These are phyloP conservation scores for Gallinago nigripennis DNA, from an alignment of 2,797 vertebrate genomes.

Conservation along the genomic window DNA sequence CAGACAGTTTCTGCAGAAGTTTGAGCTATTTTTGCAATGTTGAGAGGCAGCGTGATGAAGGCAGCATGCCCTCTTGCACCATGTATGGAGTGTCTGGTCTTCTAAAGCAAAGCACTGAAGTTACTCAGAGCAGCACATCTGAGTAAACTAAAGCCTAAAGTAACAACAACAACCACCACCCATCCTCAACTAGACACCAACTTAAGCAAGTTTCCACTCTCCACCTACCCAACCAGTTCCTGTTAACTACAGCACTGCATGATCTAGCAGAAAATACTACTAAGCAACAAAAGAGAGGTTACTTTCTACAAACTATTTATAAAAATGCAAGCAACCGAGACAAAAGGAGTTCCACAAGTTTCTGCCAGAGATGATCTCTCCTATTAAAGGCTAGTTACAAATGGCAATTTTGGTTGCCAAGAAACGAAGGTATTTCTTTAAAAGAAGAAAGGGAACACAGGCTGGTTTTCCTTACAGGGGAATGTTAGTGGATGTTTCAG, in stretches of 20 bases:
- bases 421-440: neutral
- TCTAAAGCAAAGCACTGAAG: neutral
- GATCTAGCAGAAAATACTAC: neutral
- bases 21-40: neutral
- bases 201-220: neutral
- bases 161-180: neutral
- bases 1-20: neutral
- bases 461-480: neutral
- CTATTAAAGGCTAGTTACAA: neutral
- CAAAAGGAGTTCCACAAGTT: neutral
- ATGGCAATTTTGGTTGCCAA: neutral
- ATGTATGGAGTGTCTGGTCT: neutral
- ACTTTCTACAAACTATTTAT: neutral
- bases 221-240: neutral
- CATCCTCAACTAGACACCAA: neutral
- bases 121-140: neutral
- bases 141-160: neutral
- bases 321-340: neutral
- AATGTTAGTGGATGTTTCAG: neutral
- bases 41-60: neutral
- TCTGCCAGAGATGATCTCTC: neutral
- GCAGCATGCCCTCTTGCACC: neutral
- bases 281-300: too few species aligned
- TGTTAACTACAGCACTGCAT: neutral
- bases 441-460: neutral